A percentile compares a stretch with the other conserved stretches of the same genome.
These are phyloP conservation scores for Elachura formosa DNA, from an alignment of 2,113 vertebrate genomes.

Conservation along the genomic window DNA sequence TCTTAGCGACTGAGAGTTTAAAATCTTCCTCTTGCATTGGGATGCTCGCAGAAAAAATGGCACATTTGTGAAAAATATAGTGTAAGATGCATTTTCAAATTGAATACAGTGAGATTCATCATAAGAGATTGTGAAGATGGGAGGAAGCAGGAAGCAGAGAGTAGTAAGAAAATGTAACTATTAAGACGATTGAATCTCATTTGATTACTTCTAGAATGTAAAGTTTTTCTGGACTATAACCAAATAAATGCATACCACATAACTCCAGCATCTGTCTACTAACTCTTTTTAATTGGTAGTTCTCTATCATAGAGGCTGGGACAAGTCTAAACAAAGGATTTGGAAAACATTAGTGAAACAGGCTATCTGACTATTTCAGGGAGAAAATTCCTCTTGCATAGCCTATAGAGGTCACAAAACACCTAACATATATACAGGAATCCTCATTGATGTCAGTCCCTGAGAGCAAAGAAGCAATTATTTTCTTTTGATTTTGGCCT, in stretches of 20 bases:
- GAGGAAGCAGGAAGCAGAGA: neutral
- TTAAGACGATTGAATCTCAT: neutral
- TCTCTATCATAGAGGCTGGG: neutral
- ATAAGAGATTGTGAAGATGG: neutral
- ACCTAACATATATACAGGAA: neutral
- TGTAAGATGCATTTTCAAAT: neutral
- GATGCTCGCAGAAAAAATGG: neutral
- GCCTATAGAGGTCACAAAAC: neutral
- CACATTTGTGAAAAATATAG: neutral
- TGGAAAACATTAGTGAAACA: neutral
- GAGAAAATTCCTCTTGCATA: neutral
- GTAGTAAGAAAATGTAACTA: neutral
- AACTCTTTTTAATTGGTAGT: neutral
- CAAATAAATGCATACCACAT: neutral
- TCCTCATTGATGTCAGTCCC: neutral
- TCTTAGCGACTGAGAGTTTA: neutral
- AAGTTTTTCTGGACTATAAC: neutral
- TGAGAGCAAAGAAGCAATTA: neutral
- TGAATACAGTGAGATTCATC: neutral
- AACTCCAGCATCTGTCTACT: neutral
- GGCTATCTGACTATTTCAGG: neutral
- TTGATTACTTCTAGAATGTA: neutral
- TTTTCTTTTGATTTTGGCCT: neutral
- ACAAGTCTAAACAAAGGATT: neutral
- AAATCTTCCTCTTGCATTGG: neutral